Conservation (phyloP, 2,113 vertebrate species). For the Neoarius graeffei region DNA sequence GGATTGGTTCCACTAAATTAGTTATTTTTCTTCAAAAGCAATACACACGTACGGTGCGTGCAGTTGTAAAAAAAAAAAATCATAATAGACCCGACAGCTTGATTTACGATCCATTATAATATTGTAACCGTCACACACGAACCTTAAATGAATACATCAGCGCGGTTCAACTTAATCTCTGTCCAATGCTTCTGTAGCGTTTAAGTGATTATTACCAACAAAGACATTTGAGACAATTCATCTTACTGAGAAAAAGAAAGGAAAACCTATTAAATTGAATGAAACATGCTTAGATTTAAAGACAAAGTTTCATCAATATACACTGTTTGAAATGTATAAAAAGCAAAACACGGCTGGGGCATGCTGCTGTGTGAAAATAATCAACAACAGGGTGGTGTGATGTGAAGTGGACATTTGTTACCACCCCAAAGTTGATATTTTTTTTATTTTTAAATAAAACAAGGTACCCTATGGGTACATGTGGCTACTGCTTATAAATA, state of each 20-base stretch:
- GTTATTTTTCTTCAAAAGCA: neutral
- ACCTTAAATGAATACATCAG: neutral
- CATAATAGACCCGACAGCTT: neutral
- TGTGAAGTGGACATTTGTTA: neutral
- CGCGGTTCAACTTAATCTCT: neutral
- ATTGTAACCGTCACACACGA: neutral
- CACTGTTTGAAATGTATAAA: neutral
- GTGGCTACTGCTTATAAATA: too few relatives aligned
- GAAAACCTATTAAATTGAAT: neutral
- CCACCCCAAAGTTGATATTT: neutral
- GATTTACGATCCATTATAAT: neutral
- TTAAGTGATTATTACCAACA: neutral
- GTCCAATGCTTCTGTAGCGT: neutral
- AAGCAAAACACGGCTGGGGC: neutral
- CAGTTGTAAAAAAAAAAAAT: slow-evolving; percentile 1
- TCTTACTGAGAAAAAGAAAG: neutral
- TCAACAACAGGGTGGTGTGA: neutral
- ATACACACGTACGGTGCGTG: neutral
- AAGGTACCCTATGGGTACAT: too few relatives aligned
- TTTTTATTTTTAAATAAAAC: neutral
- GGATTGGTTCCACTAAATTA: neutral
- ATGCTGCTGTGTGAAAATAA: neutral
- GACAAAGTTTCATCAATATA: neutral
- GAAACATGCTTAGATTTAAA: neutral
- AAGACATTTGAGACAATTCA: neutral